A percentile compares a stretch with the other conserved stretches of the same genome.
Evolutionary conservation across 2,113 vertebrate species (phyloP).

Genomic region (Muntiacus reevesi): DNA sequence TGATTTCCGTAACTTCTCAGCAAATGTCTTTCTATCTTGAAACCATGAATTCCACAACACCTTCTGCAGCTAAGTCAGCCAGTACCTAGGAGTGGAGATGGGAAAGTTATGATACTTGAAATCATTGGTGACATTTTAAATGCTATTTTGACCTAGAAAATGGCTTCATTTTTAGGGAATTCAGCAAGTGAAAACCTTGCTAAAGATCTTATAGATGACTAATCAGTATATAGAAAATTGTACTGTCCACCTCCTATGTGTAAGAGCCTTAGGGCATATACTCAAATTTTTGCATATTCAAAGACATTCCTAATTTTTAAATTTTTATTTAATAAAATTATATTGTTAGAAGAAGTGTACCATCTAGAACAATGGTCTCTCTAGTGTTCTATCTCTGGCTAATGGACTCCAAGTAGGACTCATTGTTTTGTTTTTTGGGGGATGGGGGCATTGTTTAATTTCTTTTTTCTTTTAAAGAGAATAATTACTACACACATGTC

Average conservation of each 20-base stretch:
- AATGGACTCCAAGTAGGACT: not conserved
- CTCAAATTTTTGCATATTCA: not conserved
- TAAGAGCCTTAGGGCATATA: not conserved
- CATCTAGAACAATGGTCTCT: not conserved
- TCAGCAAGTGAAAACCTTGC: not conserved
- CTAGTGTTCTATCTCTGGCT: not conserved
- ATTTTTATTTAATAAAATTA: not conserved
- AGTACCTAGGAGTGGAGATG: not conserved
- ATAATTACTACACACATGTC: not conserved
- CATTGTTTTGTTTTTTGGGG: not conserved
- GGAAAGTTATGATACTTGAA: not conserved
- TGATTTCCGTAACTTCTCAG: constrained; percentile 22
- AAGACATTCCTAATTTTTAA: not conserved
- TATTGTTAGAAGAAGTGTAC: not conserved
- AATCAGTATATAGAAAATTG: not conserved
- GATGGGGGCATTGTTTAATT: not conserved
- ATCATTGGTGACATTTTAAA: not conserved
- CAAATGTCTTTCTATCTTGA: constrained; percentile 22
- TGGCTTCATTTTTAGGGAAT: not conserved
- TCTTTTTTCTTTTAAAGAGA: not conserved
- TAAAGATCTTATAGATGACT: not conserved
- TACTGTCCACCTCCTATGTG: not conserved
- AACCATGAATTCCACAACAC: not conserved
- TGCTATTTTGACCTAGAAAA: not conserved
- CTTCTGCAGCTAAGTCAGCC: not conserved